Percentiles rank a stretch among this genome's conserved stretches.
Evolutionary conservation across 2,797 vertebrate genomes (phyloP).

Genomic region (Pangasius macronema): DNA sequence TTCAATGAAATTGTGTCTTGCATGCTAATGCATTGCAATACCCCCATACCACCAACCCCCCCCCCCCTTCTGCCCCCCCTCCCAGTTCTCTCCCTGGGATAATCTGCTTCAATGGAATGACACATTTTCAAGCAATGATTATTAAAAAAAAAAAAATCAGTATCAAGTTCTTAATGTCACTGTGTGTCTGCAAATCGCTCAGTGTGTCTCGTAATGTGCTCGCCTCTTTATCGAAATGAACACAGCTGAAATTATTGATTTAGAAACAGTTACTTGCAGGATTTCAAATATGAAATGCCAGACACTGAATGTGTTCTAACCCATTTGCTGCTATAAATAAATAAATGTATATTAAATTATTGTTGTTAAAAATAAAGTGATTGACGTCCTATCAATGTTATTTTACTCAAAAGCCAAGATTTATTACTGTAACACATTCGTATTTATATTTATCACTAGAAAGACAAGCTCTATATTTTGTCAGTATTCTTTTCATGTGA

Average conservation of each 20-base stretch:
- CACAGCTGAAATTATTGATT: conserved; percentile 16
- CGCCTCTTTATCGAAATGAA: conserved; percentile 1
- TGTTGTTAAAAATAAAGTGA: background rate
- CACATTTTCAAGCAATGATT: background rate
- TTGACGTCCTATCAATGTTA: background rate
- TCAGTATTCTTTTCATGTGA: background rate
- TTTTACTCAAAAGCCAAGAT: background rate
- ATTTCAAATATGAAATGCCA: background rate
- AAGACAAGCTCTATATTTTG: background rate
- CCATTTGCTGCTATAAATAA: background rate
- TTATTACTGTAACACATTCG: background rate
- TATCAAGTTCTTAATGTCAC: background rate
- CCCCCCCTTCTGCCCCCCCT: no score
- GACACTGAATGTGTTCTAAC: background rate
- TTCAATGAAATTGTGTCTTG: background rate
- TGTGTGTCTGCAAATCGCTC: background rate
- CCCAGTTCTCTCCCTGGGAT: background rate
- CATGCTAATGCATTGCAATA: background rate
- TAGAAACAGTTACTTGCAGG: background rate
- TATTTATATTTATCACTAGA: background rate
- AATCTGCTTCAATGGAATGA: background rate
- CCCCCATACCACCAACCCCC: no score
- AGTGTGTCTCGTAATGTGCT: background rate
- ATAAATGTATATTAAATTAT: no score
- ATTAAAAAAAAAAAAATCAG: background rate